Base-by-base conservation (phyloP, 2,888 invertebrate genomes). In the Oxystoma pomonae region DNA sequence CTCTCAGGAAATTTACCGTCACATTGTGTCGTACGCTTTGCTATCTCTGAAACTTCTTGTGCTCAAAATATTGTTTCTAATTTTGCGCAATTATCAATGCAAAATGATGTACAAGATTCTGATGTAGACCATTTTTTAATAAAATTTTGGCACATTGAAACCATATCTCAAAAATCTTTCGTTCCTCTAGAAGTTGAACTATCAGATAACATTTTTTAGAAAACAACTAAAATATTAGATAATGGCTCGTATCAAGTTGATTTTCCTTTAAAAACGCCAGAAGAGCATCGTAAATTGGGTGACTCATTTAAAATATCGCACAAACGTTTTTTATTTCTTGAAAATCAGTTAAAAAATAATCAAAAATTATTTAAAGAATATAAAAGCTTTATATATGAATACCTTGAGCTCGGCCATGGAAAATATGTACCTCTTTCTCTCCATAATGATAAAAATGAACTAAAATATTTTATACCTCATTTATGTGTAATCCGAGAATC, bases 121-220 rank as follows among this genome's bases (percentile, higher is more conserved):
- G n/a, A 16, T 53, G 2, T 17, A 20, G 5, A 21, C 18, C 12
- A 16, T 49, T 19, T 58, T 16, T 49, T 66, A 5, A 57, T 12
- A 20, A 66, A 61, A 20, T 68, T 68, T 61, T 68, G 66, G 66
- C 16, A 64, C 12, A 21, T 59, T 1, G 64, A 65, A 61, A 61
- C 65, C 51, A 20, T 67, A 16, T 35, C 58, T 18, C 16, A 51
- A n/a, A 52, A 59, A 21, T 19, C 19, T 2, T 20, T 55, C 53
- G 35, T 55, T 16, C 22, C 65, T 9, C 53, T 58, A 16, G 60
- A 63, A 52, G 64, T 65, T 55, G 58, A 65, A 59, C 16, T 21
- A 2, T 53, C 58, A 20, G 63, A 65, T 57, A 19, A 55, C 1
- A 57, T 63, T 19, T 59, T 65, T 55, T 17, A 57, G 18, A 59